Conservation (phyloP, 2,797 vertebrate species). For the Neosalanx taihuensis region DNA sequence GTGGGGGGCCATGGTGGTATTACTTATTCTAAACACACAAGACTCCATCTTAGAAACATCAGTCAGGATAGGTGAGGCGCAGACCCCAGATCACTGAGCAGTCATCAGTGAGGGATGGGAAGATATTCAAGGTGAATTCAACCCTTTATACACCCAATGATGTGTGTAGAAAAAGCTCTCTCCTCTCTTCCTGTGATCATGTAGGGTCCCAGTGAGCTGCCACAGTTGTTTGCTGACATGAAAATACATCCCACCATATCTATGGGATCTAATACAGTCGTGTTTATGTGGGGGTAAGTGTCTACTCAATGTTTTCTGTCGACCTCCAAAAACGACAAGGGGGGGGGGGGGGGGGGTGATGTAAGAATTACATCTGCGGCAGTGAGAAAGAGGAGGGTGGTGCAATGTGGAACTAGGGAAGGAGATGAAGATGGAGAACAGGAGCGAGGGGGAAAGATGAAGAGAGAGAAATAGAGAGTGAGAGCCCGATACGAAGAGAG, state of each 20-base stretch:
- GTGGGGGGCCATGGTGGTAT: constrained; percentile 42
- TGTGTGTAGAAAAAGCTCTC: constrained; percentile 14
- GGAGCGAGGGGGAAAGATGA: constrained; percentile 16
- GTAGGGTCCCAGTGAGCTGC: too few species aligned
- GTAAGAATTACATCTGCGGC: constrained; percentile 67
- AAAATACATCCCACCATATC: not conserved
- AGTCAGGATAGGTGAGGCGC: constrained; percentile 51
- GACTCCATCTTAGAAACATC: constrained; percentile 54
- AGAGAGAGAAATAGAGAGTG: not conserved
- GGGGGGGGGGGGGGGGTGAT: constrained; percentile 30
- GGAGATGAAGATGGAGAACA: constrained; percentile 13
- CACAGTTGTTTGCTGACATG: too few species aligned
- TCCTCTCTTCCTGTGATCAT: too few species aligned
- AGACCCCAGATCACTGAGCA: constrained; percentile 55
- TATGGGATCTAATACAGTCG: constrained; percentile 38
- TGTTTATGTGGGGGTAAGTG: constrained; percentile 65
- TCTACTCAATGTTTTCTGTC: constrained; percentile 65
- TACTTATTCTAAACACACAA: constrained; percentile 60
- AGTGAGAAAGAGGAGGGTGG: constrained; percentile 3
- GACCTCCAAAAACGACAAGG: constrained; percentile 51
- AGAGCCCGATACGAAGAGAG: not conserved
- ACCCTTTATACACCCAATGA: constrained; percentile 35
- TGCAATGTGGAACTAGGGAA: not conserved
- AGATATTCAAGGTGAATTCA: constrained; percentile 63
- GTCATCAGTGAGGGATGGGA: constrained; percentile 42